Evolutionary conservation across 2,797 vertebrate genomes (phyloP), one percentile per base, ranked within the genome.

Genomic region (Babyrousa celebensis): DNA sequence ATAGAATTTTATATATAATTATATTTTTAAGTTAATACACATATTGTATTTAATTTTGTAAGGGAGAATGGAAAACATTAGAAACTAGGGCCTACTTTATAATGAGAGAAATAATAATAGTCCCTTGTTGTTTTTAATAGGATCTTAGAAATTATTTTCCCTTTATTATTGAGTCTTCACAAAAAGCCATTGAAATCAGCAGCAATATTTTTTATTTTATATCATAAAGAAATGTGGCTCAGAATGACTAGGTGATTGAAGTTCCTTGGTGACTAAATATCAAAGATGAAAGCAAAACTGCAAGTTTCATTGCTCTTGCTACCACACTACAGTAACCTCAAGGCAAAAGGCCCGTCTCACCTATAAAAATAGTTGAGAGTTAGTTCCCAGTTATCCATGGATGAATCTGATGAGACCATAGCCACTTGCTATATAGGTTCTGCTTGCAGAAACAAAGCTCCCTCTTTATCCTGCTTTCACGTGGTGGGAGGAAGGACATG

Each of bases 61-160:
- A 70, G 10, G n/a, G 32, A 71, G 18, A 68, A 87, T 52, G 56
- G 17, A 88, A 56, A 29, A 27, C 8, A 29, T 36, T 63, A 78
- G 23, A 43, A 96, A 43, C 70, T 79, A 43, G 70, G 20, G 40
- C 54, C 48, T 95, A 23, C 17, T 94, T 82, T 83, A 67, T 91
- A 71, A 58, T 56, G 40, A 72, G 21, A 75, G 48, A 84, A 95
- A 88, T 63, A 60, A 52, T 70, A 72, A 68, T 68, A 48, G 6
- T 52, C 21, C 17, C 5, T 75, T 78, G 15, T 18, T 78, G 6
- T 92, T 84, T 90, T 90, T 54, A 62, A 62, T 65, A 82, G n/a
- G 16, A 83, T 52, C 94, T 94, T 72, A 72, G 63, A 43, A 70
- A 43, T 92, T 74, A 87, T 75, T 63, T 92, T 74, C n/a, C n/a